Evolutionary conservation across 2,797 vertebrate species (phyloP), one percentile per base, ranked within the genome.

Genomic region (Clamator glandarius): DNA sequence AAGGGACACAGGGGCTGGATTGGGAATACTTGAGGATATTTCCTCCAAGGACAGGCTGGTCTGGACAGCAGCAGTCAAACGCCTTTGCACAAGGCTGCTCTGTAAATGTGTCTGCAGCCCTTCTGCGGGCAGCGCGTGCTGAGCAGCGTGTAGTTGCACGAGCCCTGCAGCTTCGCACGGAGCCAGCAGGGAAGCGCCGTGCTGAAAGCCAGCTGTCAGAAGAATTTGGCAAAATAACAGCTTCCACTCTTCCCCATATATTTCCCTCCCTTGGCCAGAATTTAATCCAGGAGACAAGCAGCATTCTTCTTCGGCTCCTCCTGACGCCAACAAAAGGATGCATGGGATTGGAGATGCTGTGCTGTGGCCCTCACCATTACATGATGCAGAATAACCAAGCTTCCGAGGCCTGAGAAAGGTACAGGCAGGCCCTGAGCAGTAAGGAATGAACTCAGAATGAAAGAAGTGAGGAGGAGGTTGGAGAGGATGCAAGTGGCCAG

Each of bases 261-360:
- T 24, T 24, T 35, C 50, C 42, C 23, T 18, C 21, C 25, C 0
- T 10, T 14, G 58, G 28, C 7, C 33, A 50, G 69, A 35, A 58
- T 42, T 80, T 58, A 61, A 77, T 8, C 33, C 33, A 17, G 54
- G 68, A 75, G 23, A 33, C 11, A 6, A 54, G 28, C 51, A 13
- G 21, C 21, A 35, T 42, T 84, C 35, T 6, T 12, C 51, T 54
- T 18, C 68, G 8, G 57, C 28, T 78, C 36, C 24, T 62, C 25
- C 44, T 3, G 1, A n/a, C 0, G 0, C 11, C 62, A n/a, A 12
- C 0, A 0, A 44, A 48, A 36, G 78, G 13, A 21, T 12, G 28
- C 8, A 13, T 6, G 33, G 23, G 25, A 20, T 10, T 46, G 57
- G n/a, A 36, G 68, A 24, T 33, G 41, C 17, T 12, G 5, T 3